Evolutionary conservation across 1,140 invertebrate species (phyloP).

Genomic region (Bicyclus anynana): DNA sequence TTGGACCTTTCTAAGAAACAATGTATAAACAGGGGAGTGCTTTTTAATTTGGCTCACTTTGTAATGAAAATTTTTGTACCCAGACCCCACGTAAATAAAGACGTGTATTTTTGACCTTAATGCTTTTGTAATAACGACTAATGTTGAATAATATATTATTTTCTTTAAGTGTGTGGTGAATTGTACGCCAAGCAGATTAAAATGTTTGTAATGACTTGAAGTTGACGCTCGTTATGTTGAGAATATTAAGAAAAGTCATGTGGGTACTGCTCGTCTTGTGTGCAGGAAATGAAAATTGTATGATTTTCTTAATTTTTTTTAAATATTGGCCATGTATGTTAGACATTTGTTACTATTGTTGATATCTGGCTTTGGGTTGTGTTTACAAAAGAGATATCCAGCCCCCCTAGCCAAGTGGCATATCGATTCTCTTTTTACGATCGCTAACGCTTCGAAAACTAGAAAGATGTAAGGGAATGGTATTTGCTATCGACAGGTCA

Average conservation of each 20-base stretch:
- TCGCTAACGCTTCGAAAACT: too few species aligned
- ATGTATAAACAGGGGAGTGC: conserved; percentile 43
- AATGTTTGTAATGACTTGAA: conserved; percentile 1
- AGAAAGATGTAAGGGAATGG: too few species aligned
- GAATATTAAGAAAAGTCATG: neutral
- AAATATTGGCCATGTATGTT: too few species aligned
- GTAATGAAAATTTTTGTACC: conserved; percentile 25
- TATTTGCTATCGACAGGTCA: too few species aligned
- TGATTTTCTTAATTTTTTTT: too few species aligned
- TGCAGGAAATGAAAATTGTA: neutral
- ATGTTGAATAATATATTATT: neutral
- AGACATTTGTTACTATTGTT: too few species aligned
- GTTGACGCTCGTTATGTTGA: conserved; percentile 7
- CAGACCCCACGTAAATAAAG: neutral
- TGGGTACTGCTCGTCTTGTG: neutral
- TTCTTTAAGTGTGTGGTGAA: neutral
- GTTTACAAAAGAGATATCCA: too few species aligned
- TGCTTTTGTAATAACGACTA: neutral
- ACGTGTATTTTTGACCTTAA: neutral
- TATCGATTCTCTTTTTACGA: too few species aligned
- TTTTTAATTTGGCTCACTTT: conserved; percentile 27
- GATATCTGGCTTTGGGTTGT: too few species aligned
- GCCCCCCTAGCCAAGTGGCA: too few species aligned
- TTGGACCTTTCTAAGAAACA: conserved; percentile 48
- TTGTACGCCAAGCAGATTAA: conserved; percentile 1